Conservation (phyloP, 2,888 invertebrate genomes). For the Colostygia pectinataria region DNA sequence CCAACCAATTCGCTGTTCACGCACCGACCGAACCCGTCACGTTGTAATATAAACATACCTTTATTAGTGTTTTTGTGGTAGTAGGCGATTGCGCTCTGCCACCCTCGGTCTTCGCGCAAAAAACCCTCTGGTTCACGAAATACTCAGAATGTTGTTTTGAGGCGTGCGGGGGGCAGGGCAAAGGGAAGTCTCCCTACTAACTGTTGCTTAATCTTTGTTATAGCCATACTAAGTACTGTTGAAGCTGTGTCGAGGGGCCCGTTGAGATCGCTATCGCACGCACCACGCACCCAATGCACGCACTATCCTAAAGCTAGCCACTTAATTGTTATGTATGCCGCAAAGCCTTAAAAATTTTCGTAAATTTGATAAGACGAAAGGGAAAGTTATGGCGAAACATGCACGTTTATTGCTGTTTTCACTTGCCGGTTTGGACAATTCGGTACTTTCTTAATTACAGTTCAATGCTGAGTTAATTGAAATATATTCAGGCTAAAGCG, state of each 20-base stretch:
- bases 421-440: slow-evolving; percentile 31
- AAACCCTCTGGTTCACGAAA: slow-evolving; percentile 78
- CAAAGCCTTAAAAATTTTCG: slow-evolving; percentile 54
- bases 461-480: slow-evolving; percentile 8
- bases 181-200: slow-evolving; percentile 19
- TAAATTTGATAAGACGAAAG: slow-evolving; percentile 37
- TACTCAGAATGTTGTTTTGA: slow-evolving; percentile 77
- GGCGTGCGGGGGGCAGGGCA: slow-evolving; percentile 54
- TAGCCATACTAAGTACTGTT: slow-evolving; percentile 12
- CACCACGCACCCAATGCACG: slow-evolving; percentile 71
- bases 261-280: slow-evolving; percentile 81
- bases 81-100: slow-evolving; percentile 78
- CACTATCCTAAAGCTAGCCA: slow-evolving; percentile 79
- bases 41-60: slow-evolving; percentile 43
- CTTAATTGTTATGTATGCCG: slow-evolving; percentile 76
- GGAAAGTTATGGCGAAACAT: slow-evolving; percentile 38
- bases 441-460: slow-evolving; percentile 21
- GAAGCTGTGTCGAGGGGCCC: slow-evolving; percentile 46
- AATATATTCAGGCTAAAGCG: background rate
- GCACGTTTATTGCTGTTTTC: slow-evolving; percentile 37
- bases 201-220: slow-evolving; percentile 10
- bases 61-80: slow-evolving; percentile 80
- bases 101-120: slow-evolving; percentile 81
- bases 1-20: too few species aligned
- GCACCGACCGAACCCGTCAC: slow-evolving; percentile 34